These are phyloP conservation scores for Neopelma chrysocephalum DNA, from an alignment of 2,797 vertebrate species.

Conservation along the genomic window DNA sequence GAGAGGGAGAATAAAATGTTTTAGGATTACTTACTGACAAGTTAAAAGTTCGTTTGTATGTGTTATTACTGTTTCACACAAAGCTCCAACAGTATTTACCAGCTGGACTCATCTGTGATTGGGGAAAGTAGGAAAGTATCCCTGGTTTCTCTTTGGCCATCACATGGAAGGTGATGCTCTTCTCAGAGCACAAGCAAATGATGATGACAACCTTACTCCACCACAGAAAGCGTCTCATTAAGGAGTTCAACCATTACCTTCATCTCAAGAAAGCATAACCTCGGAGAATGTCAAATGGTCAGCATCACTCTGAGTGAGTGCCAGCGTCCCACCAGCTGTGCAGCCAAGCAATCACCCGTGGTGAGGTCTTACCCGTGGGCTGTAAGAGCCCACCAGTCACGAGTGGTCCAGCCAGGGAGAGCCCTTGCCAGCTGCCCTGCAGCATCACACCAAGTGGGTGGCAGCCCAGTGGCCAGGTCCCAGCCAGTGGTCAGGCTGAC, in stretches of 20 bases:
- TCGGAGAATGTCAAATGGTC: rapidly evolving
- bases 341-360: not conserved
- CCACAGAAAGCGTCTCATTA: not conserved
- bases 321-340: rapidly evolving
- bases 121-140: not conserved
- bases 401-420: no score
- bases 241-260: not conserved
- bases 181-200: not conserved
- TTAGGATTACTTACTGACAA: not conserved
- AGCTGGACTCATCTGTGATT: not conserved
- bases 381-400: rapidly evolving
- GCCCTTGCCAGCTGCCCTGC: not conserved
- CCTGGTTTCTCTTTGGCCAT: not conserved
- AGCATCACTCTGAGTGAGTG: not conserved
- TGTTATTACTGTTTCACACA: not conserved
- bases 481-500: rapidly evolving
- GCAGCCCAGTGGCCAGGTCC: not conserved
- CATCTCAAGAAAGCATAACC: not conserved
- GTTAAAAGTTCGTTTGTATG: not conserved
- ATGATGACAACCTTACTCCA: not conserved
- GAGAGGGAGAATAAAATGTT: not conserved
- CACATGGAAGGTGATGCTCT: rapidly evolving
- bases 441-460: rapidly evolving
- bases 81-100: not conserved
- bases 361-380: no score